Percentiles rank a stretch among this genome's conserved stretches.
Conservation (phyloP, 1,140 invertebrate genomes). For the Procambarus clarkii region DNA sequence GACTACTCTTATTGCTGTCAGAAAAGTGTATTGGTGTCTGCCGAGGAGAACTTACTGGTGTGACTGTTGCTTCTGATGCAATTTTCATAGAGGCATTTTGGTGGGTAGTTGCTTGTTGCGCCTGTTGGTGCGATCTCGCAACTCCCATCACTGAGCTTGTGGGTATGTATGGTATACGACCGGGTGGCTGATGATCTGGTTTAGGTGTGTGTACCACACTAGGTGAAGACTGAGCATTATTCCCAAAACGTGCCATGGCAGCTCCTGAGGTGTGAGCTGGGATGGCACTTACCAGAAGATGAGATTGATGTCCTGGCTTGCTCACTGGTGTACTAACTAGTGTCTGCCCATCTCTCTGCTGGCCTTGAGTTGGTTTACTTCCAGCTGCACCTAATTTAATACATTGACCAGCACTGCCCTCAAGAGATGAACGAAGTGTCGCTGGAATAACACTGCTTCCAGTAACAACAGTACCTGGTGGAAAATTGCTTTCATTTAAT, state of each 20-base stretch:
- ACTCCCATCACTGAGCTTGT: background rate
- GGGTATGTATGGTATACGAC: too few species aligned
- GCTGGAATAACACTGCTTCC: too few species aligned
- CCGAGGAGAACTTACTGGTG: background rate
- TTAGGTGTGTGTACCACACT: background rate
- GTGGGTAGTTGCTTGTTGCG: background rate
- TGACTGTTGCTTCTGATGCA: background rate
- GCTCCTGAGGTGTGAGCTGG: background rate
- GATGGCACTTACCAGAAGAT: background rate
- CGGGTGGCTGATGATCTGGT: too few species aligned
- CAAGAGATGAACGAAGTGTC: too few species aligned
- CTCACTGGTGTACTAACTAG: background rate
- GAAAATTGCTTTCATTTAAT: too few species aligned
- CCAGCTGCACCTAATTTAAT: background rate
- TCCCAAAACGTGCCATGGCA: background rate
- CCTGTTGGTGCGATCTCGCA: background rate
- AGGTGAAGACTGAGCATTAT: background rate
- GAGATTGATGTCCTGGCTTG: constrained; percentile 2
- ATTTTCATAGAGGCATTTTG: background rate
- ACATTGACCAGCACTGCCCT: too few species aligned
- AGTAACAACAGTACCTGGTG: too few species aligned
- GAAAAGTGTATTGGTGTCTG: background rate
- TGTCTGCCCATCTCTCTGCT: background rate
- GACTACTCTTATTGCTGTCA: background rate
- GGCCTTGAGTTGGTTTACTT: background rate